Conservation (phyloP, 2,888 invertebrate genomes). For the Strigamia transsilvanica region DNA sequence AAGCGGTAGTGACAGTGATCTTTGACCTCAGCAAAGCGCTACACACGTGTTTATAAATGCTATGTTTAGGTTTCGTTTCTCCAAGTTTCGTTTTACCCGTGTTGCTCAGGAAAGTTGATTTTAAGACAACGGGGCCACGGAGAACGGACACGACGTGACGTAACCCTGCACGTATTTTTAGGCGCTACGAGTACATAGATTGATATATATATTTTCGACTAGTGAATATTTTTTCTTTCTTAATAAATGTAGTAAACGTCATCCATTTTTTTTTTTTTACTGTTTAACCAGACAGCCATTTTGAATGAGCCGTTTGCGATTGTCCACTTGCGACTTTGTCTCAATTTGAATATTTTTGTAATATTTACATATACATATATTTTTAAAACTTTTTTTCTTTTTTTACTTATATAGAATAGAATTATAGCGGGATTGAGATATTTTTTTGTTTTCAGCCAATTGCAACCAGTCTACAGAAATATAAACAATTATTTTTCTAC, state of each 20-base stretch:
- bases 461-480: too few relatives aligned
- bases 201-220: constrained; percentile 15
- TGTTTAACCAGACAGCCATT: constrained; percentile 7
- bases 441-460: too few relatives aligned
- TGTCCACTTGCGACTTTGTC: background rate
- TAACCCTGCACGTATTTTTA: constrained; percentile 7
- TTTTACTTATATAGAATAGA: too few relatives aligned
- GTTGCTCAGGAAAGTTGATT: background rate
- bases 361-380: background rate
- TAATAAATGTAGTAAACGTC: background rate
- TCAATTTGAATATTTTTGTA: background rate
- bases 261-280: background rate
- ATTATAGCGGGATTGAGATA: too few relatives aligned
- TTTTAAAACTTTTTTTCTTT: too few relatives aligned
- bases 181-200: background rate
- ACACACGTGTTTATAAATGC: background rate
- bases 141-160: background rate
- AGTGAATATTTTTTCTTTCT: background rate
- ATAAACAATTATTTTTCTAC: too few relatives aligned
- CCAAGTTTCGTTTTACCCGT: background rate
- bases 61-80: background rate
- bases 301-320: constrained; percentile 10
- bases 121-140: background rate
- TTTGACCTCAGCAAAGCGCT: constrained; percentile 14
- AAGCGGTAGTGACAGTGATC: constrained; percentile 15